Evolutionary conservation across 2,888 invertebrate species (phyloP), one percentile per base, ranked within the genome.

Genomic region (Brenthis hecate): DNA sequence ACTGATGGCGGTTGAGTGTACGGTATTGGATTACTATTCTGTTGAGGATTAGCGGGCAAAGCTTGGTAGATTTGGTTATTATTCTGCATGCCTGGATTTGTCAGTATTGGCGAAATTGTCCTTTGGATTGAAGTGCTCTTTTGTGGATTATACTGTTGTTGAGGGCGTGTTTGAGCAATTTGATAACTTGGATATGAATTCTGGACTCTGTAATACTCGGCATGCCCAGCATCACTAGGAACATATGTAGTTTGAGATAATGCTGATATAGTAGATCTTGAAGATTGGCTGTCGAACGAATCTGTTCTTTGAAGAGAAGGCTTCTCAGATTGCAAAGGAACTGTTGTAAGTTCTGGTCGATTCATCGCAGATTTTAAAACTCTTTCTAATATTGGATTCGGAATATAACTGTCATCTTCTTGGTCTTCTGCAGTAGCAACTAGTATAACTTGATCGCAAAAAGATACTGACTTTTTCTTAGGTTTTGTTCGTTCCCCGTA

Each of bases 401-500:
- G 97, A 79, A 98, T 97, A 80, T 97, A 97, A 76, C 96, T 96
- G 73, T 97, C 97, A 72, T 97, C 97, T 86, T 97, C 97, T 80
- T 98, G 97, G 77, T 98, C 98, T 79, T 98, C 98, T 0, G 98
- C 97, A 1, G 98, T 98, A 5, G 98, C 98, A 13, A 98, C 98
- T 67, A 98, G 89, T 72, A 98, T 98, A 0, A 98, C 98, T 88
- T 98, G 97, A 84, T 98, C 98, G 81, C 98, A 98, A 87, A 98
- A 98, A 0, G 98, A 98, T 5, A 98, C 98, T 69, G 97, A 97
- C 86, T 98, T 98, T 94, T 98, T 98, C 82, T 97, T 97, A 0
- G 95, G 94, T 69, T 96, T 94, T 63, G 94, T 93, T 0, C 90
- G 85, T 73, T 94, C 94, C 13, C 86, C 88, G 70, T 92, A 90